Evolutionary conservation across 2,113 vertebrate genomes (phyloP).

Genomic region (Hipposideros armiger): DNA sequence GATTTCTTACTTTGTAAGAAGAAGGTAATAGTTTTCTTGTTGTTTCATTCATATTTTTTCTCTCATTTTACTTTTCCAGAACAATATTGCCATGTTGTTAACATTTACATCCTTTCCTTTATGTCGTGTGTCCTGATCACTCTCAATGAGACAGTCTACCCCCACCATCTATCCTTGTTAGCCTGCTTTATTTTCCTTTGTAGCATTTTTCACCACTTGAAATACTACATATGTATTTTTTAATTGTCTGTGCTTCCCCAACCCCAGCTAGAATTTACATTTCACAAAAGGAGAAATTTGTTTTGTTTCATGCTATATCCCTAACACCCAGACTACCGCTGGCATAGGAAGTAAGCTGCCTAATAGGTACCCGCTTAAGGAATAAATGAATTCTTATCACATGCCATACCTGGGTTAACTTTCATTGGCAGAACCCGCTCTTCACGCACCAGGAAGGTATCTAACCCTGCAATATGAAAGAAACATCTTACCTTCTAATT

Average conservation of each 20-base stretch:
- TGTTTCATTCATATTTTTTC: not conserved
- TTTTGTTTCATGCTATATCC: not conserved
- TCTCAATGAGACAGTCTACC: not conserved
- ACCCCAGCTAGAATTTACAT: not conserved
- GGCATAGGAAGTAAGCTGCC: not conserved
- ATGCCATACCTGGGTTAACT: not conserved
- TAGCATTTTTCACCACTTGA: not conserved
- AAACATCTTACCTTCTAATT: not conserved
- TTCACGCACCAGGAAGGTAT: not conserved
- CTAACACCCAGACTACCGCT: not conserved
- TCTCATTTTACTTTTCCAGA: not conserved
- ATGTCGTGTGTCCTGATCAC: not conserved
- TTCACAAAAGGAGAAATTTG: not conserved
- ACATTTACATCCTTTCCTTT: not conserved
- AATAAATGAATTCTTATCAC: not conserved
- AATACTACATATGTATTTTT: slow-evolving; percentile 11
- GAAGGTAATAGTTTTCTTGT: not conserved
- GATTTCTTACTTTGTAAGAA: not conserved
- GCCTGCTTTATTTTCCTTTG: not conserved
- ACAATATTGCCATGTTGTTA: not conserved
- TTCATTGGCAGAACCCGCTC: not conserved
- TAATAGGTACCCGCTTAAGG: not conserved
- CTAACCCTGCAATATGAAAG: not conserved
- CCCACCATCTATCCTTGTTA: not conserved
- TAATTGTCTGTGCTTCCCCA: not conserved